Base-by-base conservation (phyloP, 64 coral and sea anemone genomes). In the Montipora efflorescens region DNA sequence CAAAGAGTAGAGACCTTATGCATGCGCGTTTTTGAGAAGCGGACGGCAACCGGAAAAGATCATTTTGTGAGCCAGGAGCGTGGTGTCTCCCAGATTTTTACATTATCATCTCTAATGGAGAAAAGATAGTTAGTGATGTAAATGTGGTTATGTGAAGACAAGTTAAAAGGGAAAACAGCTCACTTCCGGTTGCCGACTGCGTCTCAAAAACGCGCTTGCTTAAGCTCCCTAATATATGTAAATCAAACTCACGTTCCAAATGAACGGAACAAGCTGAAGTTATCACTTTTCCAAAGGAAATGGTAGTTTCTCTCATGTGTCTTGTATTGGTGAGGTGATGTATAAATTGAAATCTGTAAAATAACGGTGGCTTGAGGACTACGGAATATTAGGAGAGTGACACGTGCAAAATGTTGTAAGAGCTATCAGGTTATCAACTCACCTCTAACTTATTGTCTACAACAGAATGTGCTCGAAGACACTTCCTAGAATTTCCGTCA, bases 331-430 rank as follows among this genome's bases (percentile, higher is more conserved):
- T 91, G 77, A 55, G 77, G 90, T 51, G 94, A 91, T 21, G 94
- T 91, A 25, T 19, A 95, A 80, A 95, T 83, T 80, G 89, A 90
- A 25, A 91, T 43, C 94, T 95, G 76, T 7, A 88, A 83, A 47
- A 82, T 20, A 7, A 79, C 11, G 11, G 11, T 57, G 11, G 53
- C 53, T 57, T 57, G 36, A 36, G 36, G 11, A 8, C 11, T 57
- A 6, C 0, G 11, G 6, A 57, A 57, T 11, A 57, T 6, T 6
- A 57, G 6, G 53, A 57, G 53, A 57, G 14, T 64, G 53, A 6
- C 53, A 8, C 36, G 36, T 36, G 36, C 36, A 36, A 36, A 36
- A 36, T 36, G 36, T 2, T 36, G 36, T 36, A 36, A 36, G 36
- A 36, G 36, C 36, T 36, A 36, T 36, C 36, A 2, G 36, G 36